Conservation (phyloP, 2,888 invertebrate genomes). For the Petrolisthes cinctipes region DNA sequence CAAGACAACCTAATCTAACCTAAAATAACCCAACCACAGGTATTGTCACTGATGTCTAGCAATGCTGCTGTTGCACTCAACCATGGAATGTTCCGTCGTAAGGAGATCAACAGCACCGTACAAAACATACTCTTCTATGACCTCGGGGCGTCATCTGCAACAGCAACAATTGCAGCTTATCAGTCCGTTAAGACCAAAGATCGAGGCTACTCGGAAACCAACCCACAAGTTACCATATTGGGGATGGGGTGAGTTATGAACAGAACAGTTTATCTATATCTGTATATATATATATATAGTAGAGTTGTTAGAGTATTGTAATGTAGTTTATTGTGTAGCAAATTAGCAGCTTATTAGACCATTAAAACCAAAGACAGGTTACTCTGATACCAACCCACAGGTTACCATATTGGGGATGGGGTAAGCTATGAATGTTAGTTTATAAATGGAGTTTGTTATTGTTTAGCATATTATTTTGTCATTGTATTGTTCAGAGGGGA, state of each 20-base stretch:
- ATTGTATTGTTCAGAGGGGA: too few relatives aligned
- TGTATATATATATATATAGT: not conserved
- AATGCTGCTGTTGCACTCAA: constrained; percentile 84
- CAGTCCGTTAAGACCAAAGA: constrained; percentile 93
- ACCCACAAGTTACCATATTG: constrained; percentile 89
- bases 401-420: too few relatives aligned
- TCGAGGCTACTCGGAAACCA: constrained; percentile 87
- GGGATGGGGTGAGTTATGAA: constrained; percentile 85
- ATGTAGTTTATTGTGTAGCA: too few relatives aligned
- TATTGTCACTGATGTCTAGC: constrained; percentile 69
- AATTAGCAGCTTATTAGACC: too few relatives aligned
- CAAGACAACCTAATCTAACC: too few relatives aligned
- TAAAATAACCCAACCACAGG: constrained; percentile 69
- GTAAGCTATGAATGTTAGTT: too few relatives aligned
- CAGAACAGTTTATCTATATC: too few relatives aligned
- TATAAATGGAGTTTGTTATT: too few relatives aligned
- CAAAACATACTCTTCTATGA: constrained; percentile 96
- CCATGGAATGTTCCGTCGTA: constrained; percentile 92
- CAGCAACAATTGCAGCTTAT: constrained; percentile 90
- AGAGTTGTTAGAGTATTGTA: not conserved
- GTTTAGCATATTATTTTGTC: too few relatives aligned
- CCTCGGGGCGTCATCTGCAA: constrained; percentile 96
- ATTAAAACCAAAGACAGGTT: too few relatives aligned
- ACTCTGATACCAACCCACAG: too few relatives aligned
- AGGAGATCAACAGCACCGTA: constrained; percentile 93